Evolutionary conservation across 2,888 invertebrate species (phyloP).

Genomic region (Lymantria dispar): DNA sequence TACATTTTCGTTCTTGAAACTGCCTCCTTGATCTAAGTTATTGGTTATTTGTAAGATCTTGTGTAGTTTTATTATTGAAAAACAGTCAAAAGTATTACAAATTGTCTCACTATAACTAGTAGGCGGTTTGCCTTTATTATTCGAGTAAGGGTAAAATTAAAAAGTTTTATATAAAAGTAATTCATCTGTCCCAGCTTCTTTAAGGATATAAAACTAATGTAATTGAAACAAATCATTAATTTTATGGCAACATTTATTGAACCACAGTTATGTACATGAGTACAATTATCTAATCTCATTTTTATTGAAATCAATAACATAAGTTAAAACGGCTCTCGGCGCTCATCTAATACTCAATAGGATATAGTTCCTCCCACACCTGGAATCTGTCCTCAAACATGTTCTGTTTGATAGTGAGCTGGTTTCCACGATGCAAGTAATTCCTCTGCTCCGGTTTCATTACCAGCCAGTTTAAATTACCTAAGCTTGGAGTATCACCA

Average conservation of each 20-base stretch:
- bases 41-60: too few species aligned
- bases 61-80: too few species aligned
- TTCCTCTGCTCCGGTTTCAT: slow-evolving; percentile 41
- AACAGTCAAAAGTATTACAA: too few species aligned
- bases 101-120: too few species aligned
- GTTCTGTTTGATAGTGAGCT: slow-evolving; percentile 41
- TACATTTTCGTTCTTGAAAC: too few species aligned
- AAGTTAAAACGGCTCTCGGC: neutral
- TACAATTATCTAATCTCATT: neutral
- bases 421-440: slow-evolving; percentile 44
- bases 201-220: too few species aligned
- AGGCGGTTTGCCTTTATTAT: too few species aligned
- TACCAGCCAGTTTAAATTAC: slow-evolving; percentile 44
- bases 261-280: neutral
- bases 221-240: too few species aligned
- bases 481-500: slow-evolving; percentile 39
- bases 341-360: slow-evolving; percentile 35
- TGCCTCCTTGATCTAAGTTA: too few species aligned
- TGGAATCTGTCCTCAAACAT: slow-evolving; percentile 49
- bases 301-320: neutral
- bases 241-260: neutral
- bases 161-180: too few species aligned
- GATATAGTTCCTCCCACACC: slow-evolving; percentile 59
- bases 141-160: too few species aligned
- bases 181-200: too few species aligned